phyloP scores from a whole-genome alignment of 2,888 invertebrate species.

The Trichopria drosophilae region DNA sequence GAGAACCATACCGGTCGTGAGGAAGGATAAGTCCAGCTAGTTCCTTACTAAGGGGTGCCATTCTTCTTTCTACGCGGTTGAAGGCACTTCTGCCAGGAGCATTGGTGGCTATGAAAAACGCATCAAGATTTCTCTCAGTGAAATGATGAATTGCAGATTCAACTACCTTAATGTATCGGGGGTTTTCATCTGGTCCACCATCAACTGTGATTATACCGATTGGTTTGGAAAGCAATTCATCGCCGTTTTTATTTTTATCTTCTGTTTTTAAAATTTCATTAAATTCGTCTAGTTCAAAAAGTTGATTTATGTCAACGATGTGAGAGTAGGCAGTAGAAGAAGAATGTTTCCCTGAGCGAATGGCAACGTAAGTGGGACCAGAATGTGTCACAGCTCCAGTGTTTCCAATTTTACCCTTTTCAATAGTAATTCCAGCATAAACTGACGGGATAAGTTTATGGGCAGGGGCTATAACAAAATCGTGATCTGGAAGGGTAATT shows the following conservation, averaged over 20 bases:
- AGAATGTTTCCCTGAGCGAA: constrained; percentile 41
- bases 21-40: constrained; percentile 43
- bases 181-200: constrained; percentile 40
- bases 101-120: constrained; percentile 38
- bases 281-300: constrained; percentile 37
- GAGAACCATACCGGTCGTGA: constrained; percentile 41
- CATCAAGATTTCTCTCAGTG: constrained; percentile 37
- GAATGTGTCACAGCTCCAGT: constrained; percentile 48
- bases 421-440: constrained; percentile 40
- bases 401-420: constrained; percentile 37
- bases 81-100: constrained; percentile 45
- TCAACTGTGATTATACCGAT: constrained; percentile 41
- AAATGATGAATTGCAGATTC: constrained; percentile 37
- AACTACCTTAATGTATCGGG: constrained; percentile 39
- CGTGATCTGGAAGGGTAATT: constrained; percentile 44
- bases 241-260: constrained; percentile 32
- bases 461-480: constrained; percentile 42
- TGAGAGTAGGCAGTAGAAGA: constrained; percentile 40
- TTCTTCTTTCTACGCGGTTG: constrained; percentile 48
- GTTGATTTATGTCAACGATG: constrained; percentile 25
- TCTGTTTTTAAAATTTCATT: constrained; percentile 24
- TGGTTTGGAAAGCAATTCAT: too few species aligned
- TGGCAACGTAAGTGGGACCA: too few species aligned
- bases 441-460: too few species aligned
- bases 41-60: constrained; percentile 41